A percentile compares a stretch with the other conserved stretches of the same genome.
Evolutionary conservation across 2,113 vertebrate species (phyloP).

Genomic region (Apaloderma vittatum): DNA sequence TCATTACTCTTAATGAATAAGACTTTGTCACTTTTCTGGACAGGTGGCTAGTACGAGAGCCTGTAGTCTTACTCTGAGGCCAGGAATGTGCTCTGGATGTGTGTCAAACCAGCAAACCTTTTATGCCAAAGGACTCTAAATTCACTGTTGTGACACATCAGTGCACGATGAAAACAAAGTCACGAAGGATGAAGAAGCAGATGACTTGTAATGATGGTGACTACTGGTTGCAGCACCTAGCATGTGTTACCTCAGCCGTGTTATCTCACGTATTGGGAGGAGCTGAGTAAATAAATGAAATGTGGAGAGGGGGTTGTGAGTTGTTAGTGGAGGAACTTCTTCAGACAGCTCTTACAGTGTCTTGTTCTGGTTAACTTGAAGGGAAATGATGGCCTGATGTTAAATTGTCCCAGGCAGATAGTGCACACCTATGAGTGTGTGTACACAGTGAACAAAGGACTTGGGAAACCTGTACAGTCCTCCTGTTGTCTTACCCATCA

Average conservation of each 20-base stretch:
- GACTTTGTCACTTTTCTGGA: constrained; percentile 20
- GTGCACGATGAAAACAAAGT: background rate
- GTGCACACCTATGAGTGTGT: fast-evolving
- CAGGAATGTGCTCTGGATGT: background rate
- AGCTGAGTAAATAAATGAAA: background rate
- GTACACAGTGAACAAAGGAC: background rate
- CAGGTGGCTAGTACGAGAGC: background rate
- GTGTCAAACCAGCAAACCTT: background rate
- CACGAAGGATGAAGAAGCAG: background rate
- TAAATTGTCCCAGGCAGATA: background rate
- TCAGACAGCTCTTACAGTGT: background rate
- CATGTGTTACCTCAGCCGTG: background rate
- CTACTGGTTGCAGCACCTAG: background rate
- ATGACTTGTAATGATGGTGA: background rate
- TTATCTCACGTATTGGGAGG: background rate
- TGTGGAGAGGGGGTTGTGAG: background rate
- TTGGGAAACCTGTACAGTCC: background rate
- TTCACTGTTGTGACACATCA: background rate
- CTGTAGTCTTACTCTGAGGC: background rate
- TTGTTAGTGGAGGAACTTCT: background rate
- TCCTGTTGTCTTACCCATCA: background rate
- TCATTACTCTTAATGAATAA: constrained; percentile 50
- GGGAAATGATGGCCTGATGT: background rate
- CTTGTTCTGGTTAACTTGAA: background rate
- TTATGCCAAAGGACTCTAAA: background rate